Evolutionary conservation across 2,888 invertebrate genomes (phyloP).

Genomic region (Mythimna albipuncta): DNA sequence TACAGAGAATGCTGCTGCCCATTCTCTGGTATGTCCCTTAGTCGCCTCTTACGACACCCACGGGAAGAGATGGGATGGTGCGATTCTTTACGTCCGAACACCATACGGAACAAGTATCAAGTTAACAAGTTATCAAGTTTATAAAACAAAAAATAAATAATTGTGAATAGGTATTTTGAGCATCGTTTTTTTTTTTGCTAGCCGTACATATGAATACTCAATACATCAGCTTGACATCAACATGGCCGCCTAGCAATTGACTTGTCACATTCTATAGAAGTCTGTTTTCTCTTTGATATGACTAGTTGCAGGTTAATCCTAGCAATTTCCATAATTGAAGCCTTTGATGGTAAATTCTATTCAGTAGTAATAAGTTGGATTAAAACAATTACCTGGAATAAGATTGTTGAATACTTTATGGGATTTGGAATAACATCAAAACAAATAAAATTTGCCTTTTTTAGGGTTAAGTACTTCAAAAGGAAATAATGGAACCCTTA

Average conservation of each 20-base stretch:
- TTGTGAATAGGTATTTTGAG: not conserved
- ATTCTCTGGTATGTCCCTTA: too few species aligned
- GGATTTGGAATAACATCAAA: not conserved
- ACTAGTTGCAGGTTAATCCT: slow-evolving; percentile 24
- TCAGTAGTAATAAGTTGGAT: not conserved
- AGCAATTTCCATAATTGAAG: slow-evolving; percentile 54
- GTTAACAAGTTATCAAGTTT: too few species aligned
- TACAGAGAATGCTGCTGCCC: too few species aligned
- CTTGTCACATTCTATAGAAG: slow-evolving; percentile 43
- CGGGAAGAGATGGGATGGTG: too few species aligned
- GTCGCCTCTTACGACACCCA: too few species aligned
- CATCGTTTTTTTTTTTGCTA: slow-evolving; percentile 31
- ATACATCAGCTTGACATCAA: slow-evolving; percentile 40
- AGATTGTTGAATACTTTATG: not conserved
- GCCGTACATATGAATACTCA: slow-evolving; percentile 37
- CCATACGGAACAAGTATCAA: too few species aligned
- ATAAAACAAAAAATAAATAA: not conserved
- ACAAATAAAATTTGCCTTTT: not conserved
- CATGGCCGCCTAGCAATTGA: slow-evolving; percentile 49
- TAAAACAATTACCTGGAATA: not conserved
- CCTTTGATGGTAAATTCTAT: slow-evolving; percentile 51
- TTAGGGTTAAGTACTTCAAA: too few species aligned
- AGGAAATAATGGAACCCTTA: too few species aligned
- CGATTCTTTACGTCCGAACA: too few species aligned
- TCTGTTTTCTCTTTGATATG: slow-evolving; percentile 50